Conservation (phyloP, 2,797 vertebrate species). For the Clarias fuscus region DNA sequence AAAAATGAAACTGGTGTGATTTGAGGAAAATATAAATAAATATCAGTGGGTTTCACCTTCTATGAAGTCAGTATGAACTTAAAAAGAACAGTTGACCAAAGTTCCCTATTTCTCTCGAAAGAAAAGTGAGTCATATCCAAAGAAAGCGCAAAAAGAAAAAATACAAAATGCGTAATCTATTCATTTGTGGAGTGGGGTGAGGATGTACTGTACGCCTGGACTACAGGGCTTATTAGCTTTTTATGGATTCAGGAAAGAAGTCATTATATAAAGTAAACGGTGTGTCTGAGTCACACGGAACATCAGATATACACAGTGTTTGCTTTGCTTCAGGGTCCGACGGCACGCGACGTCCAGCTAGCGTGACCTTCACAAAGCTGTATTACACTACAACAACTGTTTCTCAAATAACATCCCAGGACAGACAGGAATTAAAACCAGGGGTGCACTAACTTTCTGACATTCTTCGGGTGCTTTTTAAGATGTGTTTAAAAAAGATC, state of each 20-base stretch:
- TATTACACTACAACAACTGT: not conserved
- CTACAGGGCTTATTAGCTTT: not conserved
- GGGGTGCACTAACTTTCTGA: not conserved
- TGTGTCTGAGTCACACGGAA: not conserved
- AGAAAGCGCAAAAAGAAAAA: not conserved
- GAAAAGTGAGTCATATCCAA: not conserved
- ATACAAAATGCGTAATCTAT: not conserved
- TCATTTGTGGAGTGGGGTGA: not conserved
- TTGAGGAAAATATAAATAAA: not conserved
- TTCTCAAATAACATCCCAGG: not conserved
- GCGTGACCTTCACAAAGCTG: not conserved
- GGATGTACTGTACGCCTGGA: too few relatives aligned
- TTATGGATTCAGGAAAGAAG: not conserved
- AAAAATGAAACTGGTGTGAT: not conserved
- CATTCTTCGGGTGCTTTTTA: too few relatives aligned
- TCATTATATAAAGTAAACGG: not conserved
- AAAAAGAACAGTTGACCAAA: too few relatives aligned
- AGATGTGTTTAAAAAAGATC: not conserved
- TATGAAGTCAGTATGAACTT: not conserved
- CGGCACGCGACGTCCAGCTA: not conserved
- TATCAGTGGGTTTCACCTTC: conserved; percentile 13
- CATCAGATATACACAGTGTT: not conserved
- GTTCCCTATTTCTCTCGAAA: not conserved
- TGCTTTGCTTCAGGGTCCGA: not conserved
- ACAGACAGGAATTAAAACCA: not conserved